These are phyloP conservation scores for Petroica traversi DNA, from an alignment of 2,113 vertebrate species.

Conservation along the genomic window DNA sequence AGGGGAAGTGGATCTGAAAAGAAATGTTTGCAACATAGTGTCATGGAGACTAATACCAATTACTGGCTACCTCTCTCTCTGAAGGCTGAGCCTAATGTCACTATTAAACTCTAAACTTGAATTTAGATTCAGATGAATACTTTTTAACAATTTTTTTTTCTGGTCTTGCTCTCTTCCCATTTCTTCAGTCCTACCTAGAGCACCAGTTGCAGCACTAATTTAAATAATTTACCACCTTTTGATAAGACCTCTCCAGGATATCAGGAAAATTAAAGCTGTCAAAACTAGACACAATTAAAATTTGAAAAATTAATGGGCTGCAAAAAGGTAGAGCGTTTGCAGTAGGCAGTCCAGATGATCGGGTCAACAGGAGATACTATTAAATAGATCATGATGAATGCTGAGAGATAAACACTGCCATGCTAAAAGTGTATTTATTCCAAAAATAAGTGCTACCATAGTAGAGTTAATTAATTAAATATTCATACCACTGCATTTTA, in stretches of 20 bases:
- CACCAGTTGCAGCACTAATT: background rate
- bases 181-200: background rate
- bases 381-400: slow-evolving; percentile 84
- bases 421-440: slow-evolving; percentile 66
- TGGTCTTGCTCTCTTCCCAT: background rate
- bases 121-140: background rate
- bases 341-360: slow-evolving; percentile 82
- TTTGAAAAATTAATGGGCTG: slow-evolving; percentile 86
- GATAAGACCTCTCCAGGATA: slow-evolving; percentile 32
- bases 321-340: slow-evolving; percentile 75
- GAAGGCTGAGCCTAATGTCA: background rate
- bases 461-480: background rate
- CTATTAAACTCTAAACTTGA: background rate
- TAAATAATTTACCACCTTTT: slow-evolving; percentile 33
- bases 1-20: background rate
- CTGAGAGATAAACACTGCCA: slow-evolving; percentile 69
- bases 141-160: background rate
- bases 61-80: background rate
- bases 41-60: background rate
- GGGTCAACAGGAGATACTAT: slow-evolving; percentile 80
- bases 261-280: slow-evolving; percentile 81
- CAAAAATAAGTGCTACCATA: slow-evolving; percentile 58
- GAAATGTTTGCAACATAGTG: background rate
- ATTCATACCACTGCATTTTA: background rate
- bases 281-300: slow-evolving; percentile 82